Evolutionary conservation across 2,113 vertebrate genomes (phyloP).

Genomic region (Thunnus thynnus): DNA sequence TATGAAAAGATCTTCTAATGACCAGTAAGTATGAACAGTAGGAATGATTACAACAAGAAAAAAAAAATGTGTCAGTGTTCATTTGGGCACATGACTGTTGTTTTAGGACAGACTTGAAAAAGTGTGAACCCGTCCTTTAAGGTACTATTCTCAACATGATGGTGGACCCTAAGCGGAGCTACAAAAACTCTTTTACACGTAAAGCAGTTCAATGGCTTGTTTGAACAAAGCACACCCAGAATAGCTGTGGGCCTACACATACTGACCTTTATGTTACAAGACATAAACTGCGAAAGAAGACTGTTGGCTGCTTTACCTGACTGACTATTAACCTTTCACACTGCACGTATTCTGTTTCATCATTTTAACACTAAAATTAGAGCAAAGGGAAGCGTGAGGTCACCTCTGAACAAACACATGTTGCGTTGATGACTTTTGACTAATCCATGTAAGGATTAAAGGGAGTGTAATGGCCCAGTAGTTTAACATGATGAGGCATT

Average conservation of each 20-base stretch:
- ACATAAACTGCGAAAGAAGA: slow-evolving; percentile 81
- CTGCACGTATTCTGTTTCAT: slow-evolving; percentile 71
- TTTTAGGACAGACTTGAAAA: too few species aligned
- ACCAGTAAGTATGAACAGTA: too few species aligned
- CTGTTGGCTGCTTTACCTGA: slow-evolving; percentile 87
- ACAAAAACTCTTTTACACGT: slow-evolving; percentile 42
- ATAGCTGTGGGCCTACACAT: slow-evolving; percentile 79
- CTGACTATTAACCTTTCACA: slow-evolving; percentile 76
- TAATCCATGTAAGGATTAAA: slow-evolving; percentile 11
- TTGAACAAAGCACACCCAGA: slow-evolving; percentile 95
- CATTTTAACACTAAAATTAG: slow-evolving; percentile 73
- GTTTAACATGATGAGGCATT: background rate
- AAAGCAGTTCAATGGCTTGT: slow-evolving; percentile 73
- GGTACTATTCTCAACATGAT: slow-evolving; percentile 85
- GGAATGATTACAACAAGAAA: too few species aligned
- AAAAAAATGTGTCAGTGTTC: too few species aligned
- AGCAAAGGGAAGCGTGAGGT: slow-evolving; percentile 41
- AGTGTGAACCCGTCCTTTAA: slow-evolving; percentile 66
- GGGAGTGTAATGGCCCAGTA: background rate
- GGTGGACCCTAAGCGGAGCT: slow-evolving; percentile 16
- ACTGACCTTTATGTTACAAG: slow-evolving; percentile 83
- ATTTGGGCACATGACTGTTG: too few species aligned
- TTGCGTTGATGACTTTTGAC: slow-evolving; percentile 37
- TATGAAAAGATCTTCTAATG: too few species aligned
- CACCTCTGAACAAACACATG: slow-evolving; percentile 51